A percentile compares a stretch with the other conserved stretches of the same genome.
phyloP scores from a whole-genome alignment of 2,888 invertebrate genomes.

The Lithophane ornitopus region DNA sequence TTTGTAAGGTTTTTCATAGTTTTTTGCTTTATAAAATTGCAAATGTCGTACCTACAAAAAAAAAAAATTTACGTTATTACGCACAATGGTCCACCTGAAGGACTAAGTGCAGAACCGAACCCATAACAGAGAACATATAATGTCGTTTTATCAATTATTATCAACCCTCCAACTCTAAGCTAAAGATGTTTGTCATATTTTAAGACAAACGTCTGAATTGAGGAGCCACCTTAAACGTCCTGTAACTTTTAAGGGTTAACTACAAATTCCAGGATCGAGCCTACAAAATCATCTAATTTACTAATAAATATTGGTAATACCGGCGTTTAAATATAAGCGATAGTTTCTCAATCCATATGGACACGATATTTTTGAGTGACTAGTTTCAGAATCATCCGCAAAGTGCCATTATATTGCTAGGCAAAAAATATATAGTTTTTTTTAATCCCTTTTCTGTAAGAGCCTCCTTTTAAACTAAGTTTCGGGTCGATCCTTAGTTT shows the following conservation, averaged over 20 bases:
- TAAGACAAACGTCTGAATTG: neutral
- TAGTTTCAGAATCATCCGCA: neutral
- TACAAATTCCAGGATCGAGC: no score
- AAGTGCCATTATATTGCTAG: neutral
- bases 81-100: no score
- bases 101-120: no score
- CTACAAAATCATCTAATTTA: no score
- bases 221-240: no score
- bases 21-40: neutral
- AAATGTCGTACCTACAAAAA: no score
- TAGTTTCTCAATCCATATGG: no score
- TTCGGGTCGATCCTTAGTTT: neutral
- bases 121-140: no score
- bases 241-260: no score
- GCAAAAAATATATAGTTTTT: neutral
- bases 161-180: neutral
- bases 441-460: neutral
- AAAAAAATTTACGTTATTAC: no score
- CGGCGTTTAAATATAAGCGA: no score
- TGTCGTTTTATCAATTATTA: neutral
- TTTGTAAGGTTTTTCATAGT: neutral
- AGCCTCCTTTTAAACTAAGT: neutral
- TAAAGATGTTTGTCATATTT: neutral
- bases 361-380: neutral
- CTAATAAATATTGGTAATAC: no score